Conservation (phyloP, 2,113 vertebrate genomes). For the Laticauda laticaudata region DNA sequence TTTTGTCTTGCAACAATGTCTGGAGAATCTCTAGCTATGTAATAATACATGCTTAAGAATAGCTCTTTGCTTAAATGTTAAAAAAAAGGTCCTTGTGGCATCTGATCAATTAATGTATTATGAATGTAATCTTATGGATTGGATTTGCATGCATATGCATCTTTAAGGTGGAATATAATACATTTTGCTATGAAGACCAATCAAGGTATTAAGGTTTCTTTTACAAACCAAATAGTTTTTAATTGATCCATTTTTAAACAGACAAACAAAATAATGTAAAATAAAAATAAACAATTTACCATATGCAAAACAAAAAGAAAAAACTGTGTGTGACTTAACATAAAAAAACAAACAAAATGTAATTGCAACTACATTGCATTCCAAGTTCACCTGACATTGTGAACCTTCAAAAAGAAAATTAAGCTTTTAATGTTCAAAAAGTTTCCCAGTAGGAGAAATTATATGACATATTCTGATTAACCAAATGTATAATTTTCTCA, state of each 20-base stretch:
- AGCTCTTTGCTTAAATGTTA: background rate
- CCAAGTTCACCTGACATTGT: background rate
- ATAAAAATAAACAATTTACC: background rate
- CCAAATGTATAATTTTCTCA: background rate
- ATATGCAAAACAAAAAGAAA: background rate
- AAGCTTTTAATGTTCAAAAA: background rate
- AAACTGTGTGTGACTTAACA: background rate
- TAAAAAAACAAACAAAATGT: background rate
- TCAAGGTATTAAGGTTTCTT: background rate
- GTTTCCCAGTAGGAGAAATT: background rate
- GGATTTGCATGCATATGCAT: background rate
- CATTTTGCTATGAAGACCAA: background rate
- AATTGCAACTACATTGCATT: background rate
- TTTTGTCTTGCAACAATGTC: background rate
- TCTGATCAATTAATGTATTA: background rate
- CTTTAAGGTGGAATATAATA: background rate
- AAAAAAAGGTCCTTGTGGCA: background rate
- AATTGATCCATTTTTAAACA: background rate
- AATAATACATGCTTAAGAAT: background rate
- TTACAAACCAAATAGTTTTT: background rate
- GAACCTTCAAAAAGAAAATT: background rate
- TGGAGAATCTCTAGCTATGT: background rate
- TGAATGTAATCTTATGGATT: background rate
- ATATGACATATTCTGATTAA: background rate
- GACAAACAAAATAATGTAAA: background rate